Conservation (phyloP, 2,113 vertebrate species). For the Ailuropoda melanoleuca region DNA sequence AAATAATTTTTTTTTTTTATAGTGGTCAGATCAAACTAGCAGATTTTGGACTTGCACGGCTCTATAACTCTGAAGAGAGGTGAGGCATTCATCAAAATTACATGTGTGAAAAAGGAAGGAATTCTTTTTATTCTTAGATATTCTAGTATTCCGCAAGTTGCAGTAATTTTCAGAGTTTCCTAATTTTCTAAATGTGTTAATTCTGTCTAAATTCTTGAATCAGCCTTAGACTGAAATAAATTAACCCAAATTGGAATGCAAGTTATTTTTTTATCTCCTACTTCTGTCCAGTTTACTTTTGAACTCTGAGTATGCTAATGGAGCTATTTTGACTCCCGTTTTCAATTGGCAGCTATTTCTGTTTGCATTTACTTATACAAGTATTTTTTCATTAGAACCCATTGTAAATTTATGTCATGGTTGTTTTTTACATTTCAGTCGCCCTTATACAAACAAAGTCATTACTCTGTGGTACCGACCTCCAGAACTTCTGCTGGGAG, state of each 20-base stretch:
- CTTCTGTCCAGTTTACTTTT: constrained; percentile 45
- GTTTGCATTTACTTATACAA: constrained; percentile 21
- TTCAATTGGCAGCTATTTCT: constrained; percentile 20
- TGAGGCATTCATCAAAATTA: constrained; percentile 77
- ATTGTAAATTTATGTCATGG: not conserved
- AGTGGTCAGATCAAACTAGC: constrained; percentile 98
- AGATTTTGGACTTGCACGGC: constrained; percentile 97
- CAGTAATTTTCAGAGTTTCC: not conserved
- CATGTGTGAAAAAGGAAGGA: not conserved
- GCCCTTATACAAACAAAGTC: constrained; percentile 99
- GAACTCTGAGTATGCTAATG: not conserved
- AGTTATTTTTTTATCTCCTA: not conserved
- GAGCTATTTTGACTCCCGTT: constrained; percentile 40
- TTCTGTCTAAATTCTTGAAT: constrained; percentile 18
- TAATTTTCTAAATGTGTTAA: not conserved
- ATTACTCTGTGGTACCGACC: constrained; percentile 99
- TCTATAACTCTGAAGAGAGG: constrained; percentile 99
- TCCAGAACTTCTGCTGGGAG: constrained; percentile 96
- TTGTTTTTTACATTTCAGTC: constrained; percentile 85
- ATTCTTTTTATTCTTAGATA: not conserved
- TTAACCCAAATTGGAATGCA: constrained; percentile 35
- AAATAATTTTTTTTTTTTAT: constrained; percentile 75
- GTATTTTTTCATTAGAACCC: not conserved
- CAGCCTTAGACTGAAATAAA: not conserved
- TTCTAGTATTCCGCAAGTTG: not conserved